Evolutionary conservation across 2,113 vertebrate genomes (phyloP).

Genomic region (Menidia beryllina): DNA sequence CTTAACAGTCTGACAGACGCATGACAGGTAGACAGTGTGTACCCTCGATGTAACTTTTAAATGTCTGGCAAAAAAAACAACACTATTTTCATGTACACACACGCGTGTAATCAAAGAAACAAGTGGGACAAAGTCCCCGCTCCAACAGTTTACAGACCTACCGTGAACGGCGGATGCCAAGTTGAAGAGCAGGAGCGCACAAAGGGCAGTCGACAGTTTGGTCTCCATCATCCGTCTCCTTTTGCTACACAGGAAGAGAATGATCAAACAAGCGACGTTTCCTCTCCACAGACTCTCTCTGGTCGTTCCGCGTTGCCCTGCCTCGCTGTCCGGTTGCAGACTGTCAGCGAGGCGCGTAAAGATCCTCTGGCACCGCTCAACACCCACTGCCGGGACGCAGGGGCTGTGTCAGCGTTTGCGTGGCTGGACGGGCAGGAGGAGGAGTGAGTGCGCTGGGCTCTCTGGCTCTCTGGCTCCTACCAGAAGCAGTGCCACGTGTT

Average conservation of each 20-base stretch:
- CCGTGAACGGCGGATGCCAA: slow-evolving; percentile 47
- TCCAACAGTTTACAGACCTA: slow-evolving; percentile 32
- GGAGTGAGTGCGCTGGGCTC: slow-evolving; percentile 29
- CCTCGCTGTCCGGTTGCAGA: slow-evolving; percentile 1
- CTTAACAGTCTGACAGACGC: neutral
- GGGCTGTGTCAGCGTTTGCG: slow-evolving; percentile 47
- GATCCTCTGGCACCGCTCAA: slow-evolving; percentile 2
- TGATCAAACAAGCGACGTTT: neutral
- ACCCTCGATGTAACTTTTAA: too few relatives aligned
- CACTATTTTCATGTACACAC: too few relatives aligned
- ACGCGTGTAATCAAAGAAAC: neutral
- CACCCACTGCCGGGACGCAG: slow-evolving; percentile 14
- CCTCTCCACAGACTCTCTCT: neutral
- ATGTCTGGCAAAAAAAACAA: too few relatives aligned
- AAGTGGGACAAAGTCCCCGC: neutral
- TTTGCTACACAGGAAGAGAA: slow-evolving; percentile 8
- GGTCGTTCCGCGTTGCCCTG: neutral
- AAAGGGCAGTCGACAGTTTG: slow-evolving; percentile 61
- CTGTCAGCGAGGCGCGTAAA: neutral
- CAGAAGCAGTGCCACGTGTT: slow-evolving; percentile 76
- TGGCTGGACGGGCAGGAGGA: slow-evolving; percentile 50
- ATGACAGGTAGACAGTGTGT: too few relatives aligned
- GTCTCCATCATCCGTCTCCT: slow-evolving; percentile 66
- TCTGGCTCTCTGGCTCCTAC: slow-evolving; percentile 28
- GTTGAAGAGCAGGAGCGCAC: slow-evolving; percentile 62